These are phyloP conservation scores for Drosophila novamexicana DNA, from an alignment of 1,140 invertebrate genomes.

Conservation along the genomic window DNA sequence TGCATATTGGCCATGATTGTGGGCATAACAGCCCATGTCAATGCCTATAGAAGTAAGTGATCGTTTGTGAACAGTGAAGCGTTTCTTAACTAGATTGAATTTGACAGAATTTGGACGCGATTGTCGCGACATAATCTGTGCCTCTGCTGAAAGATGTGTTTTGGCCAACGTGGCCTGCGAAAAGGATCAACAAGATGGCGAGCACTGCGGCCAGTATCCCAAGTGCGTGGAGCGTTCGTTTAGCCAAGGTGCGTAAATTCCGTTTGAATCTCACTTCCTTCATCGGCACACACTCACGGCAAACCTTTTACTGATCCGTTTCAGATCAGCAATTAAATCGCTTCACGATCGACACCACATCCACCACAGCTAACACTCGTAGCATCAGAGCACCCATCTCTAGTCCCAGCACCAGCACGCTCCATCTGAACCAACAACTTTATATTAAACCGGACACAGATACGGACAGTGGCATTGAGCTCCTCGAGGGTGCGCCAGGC, in stretches of 20 bases:
- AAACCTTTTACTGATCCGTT: constrained; percentile 52
- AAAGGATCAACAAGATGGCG: constrained; percentile 33
- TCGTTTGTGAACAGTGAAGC: background rate
- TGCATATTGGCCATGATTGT: constrained; percentile 20
- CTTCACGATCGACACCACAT: constrained; percentile 67
- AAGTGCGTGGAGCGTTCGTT: constrained; percentile 34
- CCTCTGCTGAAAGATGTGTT: constrained; percentile 26
- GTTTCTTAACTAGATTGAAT: background rate
- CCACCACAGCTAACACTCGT: constrained; percentile 65
- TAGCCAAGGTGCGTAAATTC: constrained; percentile 35
- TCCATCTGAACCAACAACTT: constrained; percentile 26
- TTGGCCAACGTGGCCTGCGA: constrained; percentile 39
- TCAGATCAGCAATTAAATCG: constrained; percentile 63
- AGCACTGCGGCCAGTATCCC: constrained; percentile 52
- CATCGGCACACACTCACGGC: constrained; percentile 21
- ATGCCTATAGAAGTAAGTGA: constrained; percentile 48
- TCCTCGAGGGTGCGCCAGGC: constrained; percentile 34
- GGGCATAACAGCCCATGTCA: constrained; percentile 14
- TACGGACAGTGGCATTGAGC: constrained; percentile 47
- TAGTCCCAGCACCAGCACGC: constrained; percentile 58
- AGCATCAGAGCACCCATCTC: constrained; percentile 39
- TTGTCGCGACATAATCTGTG: constrained; percentile 54
- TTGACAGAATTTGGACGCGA: constrained; percentile 47
- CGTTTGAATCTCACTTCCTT: background rate
- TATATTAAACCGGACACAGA: constrained; percentile 3